These are phyloP conservation scores for Esox lucius DNA, from an alignment of 2,797 vertebrate species.

Conservation along the genomic window DNA sequence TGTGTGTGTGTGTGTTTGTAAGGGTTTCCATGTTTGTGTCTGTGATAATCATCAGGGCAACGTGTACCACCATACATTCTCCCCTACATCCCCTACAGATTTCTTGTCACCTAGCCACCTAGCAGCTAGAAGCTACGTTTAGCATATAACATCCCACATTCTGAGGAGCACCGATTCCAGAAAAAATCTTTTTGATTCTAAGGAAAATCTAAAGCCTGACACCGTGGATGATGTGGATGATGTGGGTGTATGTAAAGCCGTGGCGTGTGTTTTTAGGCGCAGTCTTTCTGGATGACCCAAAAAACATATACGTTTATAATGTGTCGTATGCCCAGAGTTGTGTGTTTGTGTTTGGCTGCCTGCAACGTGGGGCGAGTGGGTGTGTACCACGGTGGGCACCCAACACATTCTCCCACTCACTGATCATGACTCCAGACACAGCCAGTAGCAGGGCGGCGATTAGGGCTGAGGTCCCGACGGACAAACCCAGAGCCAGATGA, in stretches of 20 bases:
- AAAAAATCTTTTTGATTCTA: not conserved
- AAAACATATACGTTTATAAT: not conserved
- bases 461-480: slow-evolving; percentile 92
- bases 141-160: slow-evolving; percentile 31
- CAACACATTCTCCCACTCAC: slow-evolving; percentile 72
- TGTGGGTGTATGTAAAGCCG: not conserved
- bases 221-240: too few relatives aligned
- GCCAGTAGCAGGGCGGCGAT: slow-evolving; percentile 93
- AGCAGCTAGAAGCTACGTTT: too few relatives aligned
- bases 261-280: not conserved
- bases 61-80: too few relatives aligned
- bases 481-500: slow-evolving; percentile 88
- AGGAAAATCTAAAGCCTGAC: not conserved
- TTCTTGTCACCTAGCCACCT: too few relatives aligned
- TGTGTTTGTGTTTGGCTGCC: not conserved
- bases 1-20: slow-evolving; percentile 17
- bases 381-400: not conserved
- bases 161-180: not conserved
- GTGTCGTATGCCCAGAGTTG: not conserved
- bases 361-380: not conserved
- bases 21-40: not conserved
- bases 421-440: slow-evolving; percentile 97
- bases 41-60: slow-evolving; percentile 12
- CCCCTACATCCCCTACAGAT: too few relatives aligned
- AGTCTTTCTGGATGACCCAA: not conserved